Conservation (phyloP, 2,797 vertebrate genomes). For the Amblyraja radiata region DNA sequence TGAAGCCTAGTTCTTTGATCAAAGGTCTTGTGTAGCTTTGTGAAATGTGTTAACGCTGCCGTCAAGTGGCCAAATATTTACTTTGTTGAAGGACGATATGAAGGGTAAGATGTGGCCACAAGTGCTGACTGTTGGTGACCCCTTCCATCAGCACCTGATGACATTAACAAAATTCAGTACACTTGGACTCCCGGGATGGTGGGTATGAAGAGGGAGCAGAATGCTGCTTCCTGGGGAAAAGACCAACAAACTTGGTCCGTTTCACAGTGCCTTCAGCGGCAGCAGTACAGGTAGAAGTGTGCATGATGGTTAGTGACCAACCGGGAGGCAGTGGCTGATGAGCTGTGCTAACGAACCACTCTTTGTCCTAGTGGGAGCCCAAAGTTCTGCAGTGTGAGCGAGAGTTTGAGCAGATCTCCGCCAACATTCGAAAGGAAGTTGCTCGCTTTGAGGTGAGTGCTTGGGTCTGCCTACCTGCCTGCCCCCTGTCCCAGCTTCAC, state of each 20-base stretch:
- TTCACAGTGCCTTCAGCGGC: no score
- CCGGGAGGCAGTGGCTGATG: neutral
- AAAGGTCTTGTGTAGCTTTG: neutral
- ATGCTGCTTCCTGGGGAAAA: no score
- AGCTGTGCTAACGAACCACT: neutral
- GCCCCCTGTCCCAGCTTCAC: neutral
- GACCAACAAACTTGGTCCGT: no score
- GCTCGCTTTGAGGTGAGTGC: constrained; percentile 77
- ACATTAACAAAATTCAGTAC: no score
- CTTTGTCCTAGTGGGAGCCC: constrained; percentile 77
- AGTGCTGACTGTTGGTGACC: no score
- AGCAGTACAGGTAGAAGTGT: no score
- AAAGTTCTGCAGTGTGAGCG: constrained; percentile 88
- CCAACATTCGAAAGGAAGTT: constrained; percentile 86
- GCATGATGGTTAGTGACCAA: neutral
- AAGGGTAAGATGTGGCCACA: no score
- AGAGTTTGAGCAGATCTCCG: constrained; percentile 87
- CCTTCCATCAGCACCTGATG: no score
- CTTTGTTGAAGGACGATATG: no score
- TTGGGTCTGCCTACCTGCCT: neutral
- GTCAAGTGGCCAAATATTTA: neutral
- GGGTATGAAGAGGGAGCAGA: no score
- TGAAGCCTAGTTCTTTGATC: neutral
- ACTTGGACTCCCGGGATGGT: no score
- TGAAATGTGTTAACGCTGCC: neutral